Conservation (phyloP, 2,888 invertebrate species). For the Azorinus chamasolen region DNA sequence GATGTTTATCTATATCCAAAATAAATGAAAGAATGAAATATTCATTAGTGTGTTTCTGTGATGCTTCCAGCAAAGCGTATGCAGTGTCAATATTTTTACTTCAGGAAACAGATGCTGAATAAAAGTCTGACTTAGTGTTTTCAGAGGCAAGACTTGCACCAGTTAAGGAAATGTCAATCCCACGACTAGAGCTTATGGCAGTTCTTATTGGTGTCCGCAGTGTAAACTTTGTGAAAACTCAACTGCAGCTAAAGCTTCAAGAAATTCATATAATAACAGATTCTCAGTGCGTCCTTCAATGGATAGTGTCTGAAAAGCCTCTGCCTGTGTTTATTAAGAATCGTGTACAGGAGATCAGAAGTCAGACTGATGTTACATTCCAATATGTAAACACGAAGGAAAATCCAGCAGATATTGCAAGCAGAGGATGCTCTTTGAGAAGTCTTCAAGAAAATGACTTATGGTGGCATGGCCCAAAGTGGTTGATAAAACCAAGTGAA, state of each 20-base stretch:
- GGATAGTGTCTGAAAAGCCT: background rate
- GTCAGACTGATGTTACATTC: background rate
- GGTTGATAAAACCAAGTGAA: too few relatives aligned
- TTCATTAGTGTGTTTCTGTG: too few relatives aligned
- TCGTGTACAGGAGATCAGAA: background rate
- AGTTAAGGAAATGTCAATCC: conserved; percentile 1
- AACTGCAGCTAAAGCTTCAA: background rate
- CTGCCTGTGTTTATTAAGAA: background rate
- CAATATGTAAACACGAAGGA: background rate
- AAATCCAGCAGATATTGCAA: conserved; percentile 1
- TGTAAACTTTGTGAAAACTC: background rate
- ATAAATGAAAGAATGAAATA: too few relatives aligned
- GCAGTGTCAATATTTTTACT: background rate
- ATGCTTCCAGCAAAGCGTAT: too few relatives aligned
- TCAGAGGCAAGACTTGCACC: conserved; percentile 32
- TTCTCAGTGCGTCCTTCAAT: background rate
- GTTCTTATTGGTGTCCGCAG: background rate
- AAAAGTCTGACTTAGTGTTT: conserved; percentile 10
- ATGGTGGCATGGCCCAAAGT: too few relatives aligned
- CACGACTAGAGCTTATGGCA: background rate
- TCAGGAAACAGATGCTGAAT: background rate
- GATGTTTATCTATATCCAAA: too few relatives aligned
- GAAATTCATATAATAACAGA: background rate
- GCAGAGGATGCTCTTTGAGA: background rate
- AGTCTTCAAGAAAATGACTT: too few relatives aligned